Evolutionary conservation across 2,888 invertebrate species (phyloP), one percentile per base, ranked within the genome.

Genomic region (Cotesia congregata): DNA sequence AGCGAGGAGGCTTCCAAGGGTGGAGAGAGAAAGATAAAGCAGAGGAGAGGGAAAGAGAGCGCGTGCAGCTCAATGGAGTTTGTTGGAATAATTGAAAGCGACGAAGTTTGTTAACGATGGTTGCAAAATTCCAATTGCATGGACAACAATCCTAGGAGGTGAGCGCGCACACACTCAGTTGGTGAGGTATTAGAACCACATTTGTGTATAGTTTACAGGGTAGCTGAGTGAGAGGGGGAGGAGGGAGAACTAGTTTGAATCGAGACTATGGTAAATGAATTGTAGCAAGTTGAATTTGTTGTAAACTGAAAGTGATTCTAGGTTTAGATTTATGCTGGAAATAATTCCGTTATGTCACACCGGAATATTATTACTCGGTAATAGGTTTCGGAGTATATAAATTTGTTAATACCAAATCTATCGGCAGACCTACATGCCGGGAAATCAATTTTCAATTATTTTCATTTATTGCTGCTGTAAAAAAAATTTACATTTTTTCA

Each of bases 81-180:
- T 5, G 38, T 5, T 73, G 15, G 38, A 67, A 73, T 73, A 73
- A 73, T 73, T 73, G 67, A 65, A 74, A 30, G 60, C 15, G 6
- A 7, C 70, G 70, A 74, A 77, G 71, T 77, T 77, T 71, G 67
- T 77, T 71, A 70, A 69, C 70, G 65, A 74, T 74, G 61, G 70
- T 69, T 59, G 70, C 17, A 73, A 77, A 77, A 77, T 77, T 77
- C 74, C 74, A 70, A 74, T 77, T 77, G 74, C 67, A 71, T 59
- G 74, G 71, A 71, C 74, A 73, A 65, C 62, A 64, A 12, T 39
- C 41, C 59, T 40, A 38, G 61, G 15, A 40, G 20, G 60, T 70
- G 70, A 20, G 20, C 40, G 9, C 12, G 65, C 39, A 17, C 6
- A 62, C 17, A 61, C 38, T 61, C 38, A 2, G 40, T 61, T 38